Evolutionary conservation across 64 coral and sea anemone species (phyloP).

Genomic region (Cladopsammia gracilis): DNA sequence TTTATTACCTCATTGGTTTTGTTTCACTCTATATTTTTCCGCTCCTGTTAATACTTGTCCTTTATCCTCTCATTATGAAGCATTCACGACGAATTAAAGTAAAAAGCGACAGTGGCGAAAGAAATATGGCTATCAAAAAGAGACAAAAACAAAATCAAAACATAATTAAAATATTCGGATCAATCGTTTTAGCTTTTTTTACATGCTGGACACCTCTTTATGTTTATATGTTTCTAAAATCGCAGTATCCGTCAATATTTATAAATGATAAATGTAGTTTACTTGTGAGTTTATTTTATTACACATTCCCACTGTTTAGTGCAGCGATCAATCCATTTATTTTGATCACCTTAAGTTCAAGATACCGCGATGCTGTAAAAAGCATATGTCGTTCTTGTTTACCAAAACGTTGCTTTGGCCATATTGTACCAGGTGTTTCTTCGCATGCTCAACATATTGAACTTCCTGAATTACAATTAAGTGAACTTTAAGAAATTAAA

Average conservation of each 20-base stretch:
- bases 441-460: too few relatives aligned
- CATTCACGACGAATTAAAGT: too few relatives aligned
- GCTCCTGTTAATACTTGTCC: too few relatives aligned
- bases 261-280: background rate
- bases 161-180: constrained; percentile 12
- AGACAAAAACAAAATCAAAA: background rate
- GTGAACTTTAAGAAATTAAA: too few relatives aligned
- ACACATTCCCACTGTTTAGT: background rate
- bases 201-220: constrained; percentile 13
- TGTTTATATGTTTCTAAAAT: background rate
- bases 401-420: background rate
- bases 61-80: too few relatives aligned
- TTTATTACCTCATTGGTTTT: too few relatives aligned
- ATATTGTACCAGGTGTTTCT: too few relatives aligned
- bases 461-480: too few relatives aligned
- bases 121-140: background rate
- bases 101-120: too few relatives aligned
- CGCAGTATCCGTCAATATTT: background rate
- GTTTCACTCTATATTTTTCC: too few relatives aligned
- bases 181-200: background rate
- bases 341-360: background rate
- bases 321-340: background rate
- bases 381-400: background rate
- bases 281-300: background rate
- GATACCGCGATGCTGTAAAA: background rate